A percentile compares a stretch with the other conserved stretches of the same genome.
These are phyloP conservation scores for Minunthozetes semirufus DNA, from an alignment of 2,888 invertebrate species.

Conservation along the genomic window DNA sequence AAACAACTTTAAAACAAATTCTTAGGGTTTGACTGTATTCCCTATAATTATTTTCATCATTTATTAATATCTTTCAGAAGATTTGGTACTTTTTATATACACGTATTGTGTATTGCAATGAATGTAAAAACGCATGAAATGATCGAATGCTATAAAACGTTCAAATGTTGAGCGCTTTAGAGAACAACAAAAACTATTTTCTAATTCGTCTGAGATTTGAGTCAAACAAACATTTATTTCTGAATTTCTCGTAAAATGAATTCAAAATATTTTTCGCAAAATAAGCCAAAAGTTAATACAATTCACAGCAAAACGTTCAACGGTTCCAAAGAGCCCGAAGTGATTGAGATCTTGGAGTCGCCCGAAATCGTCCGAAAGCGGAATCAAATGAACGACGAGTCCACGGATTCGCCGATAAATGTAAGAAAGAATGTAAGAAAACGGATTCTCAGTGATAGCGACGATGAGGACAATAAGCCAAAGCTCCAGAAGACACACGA, in stretches of 20 bases:
- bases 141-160: no score
- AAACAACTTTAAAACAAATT: no score
- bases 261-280: neutral
- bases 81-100: no score
- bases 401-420: slow-evolving; percentile 8
- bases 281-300: neutral
- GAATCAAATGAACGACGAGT: neutral
- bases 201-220: neutral
- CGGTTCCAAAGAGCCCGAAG: neutral
- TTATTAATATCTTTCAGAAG: no score
- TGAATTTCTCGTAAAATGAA: neutral
- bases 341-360: slow-evolving; percentile 10
- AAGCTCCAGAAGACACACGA: neutral
- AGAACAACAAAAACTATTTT: neutral
- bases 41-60: no score
- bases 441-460: neutral
- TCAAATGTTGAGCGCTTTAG: slow-evolving; percentile 8
- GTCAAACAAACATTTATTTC: neutral
- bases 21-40: no score
- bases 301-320: neutral
- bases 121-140: neutral
- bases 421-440: neutral
- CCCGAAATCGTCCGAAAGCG: neutral
- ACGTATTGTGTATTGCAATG: no score
- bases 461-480: neutral